Evolutionary conservation across 2,888 invertebrate genomes (phyloP).

Genomic region (Nymphalis polychloros): DNA sequence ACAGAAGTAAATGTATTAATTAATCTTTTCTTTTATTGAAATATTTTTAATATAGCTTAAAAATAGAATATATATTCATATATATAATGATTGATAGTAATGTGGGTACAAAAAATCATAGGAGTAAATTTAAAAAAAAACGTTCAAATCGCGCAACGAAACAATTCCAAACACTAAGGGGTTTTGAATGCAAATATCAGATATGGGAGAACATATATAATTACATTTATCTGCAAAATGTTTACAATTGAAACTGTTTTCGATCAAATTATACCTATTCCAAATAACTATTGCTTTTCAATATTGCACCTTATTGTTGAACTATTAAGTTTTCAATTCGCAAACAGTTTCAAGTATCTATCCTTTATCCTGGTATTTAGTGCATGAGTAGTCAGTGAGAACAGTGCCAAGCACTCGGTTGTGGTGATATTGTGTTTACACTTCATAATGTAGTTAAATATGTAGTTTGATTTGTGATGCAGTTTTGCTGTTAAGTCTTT

Average conservation of each 20-base stretch:
- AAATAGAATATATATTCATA: neutral
- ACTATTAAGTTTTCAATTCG: neutral
- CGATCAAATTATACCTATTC: neutral
- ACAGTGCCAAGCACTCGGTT: slow-evolving; percentile 77
- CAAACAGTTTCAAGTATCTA: slow-evolving; percentile 33
- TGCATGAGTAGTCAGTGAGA: slow-evolving; percentile 75
- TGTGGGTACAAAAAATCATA: slow-evolving; percentile 9
- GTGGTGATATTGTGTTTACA: slow-evolving; percentile 64
- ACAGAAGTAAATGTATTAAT: too few relatives aligned
- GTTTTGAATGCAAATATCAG: slow-evolving; percentile 13
- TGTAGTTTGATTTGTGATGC: slow-evolving; percentile 69
- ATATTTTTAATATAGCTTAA: neutral
- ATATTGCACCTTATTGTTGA: neutral
- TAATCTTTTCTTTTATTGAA: too few relatives aligned
- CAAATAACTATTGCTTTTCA: neutral
- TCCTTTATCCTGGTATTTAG: slow-evolving; percentile 51
- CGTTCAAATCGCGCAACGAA: neutral
- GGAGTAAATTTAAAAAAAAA: neutral
- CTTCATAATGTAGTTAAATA: slow-evolving; percentile 31
- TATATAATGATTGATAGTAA: slow-evolving; percentile 23
- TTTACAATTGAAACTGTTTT: slow-evolving; percentile 34
- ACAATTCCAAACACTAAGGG: neutral
- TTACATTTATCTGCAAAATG: slow-evolving; percentile 28
- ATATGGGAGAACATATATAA: slow-evolving; percentile 11
- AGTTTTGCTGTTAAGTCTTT: slow-evolving; percentile 73